A percentile compares a stretch with the other conserved stretches of the same genome.
Conservation (phyloP, 2,797 vertebrate genomes). For the Myripristis jacobus region DNA sequence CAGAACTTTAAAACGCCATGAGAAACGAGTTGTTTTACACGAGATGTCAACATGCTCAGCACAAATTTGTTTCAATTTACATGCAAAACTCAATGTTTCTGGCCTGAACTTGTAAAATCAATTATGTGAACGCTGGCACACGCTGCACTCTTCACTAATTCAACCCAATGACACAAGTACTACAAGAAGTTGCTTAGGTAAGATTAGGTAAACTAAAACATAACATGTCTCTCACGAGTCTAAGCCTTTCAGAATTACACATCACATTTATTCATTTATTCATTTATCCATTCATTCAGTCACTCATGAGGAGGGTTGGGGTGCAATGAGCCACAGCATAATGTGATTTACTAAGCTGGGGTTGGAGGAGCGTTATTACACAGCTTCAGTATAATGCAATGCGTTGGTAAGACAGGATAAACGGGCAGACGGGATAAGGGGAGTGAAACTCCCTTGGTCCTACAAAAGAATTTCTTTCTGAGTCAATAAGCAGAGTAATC, state of each 20-base stretch:
- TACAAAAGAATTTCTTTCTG: neutral
- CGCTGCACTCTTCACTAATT: neutral
- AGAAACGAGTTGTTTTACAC: constrained; percentile 36
- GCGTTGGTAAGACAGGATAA: constrained; percentile 10
- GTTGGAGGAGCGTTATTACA: constrained; percentile 4
- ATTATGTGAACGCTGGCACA: neutral
- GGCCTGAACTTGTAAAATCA: neutral
- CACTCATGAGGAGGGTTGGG: neutral
- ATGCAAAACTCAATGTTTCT: neutral
- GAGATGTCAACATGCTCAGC: constrained; percentile 37
- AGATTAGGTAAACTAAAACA: neutral
- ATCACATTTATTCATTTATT: neutral
- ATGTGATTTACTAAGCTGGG: neutral
- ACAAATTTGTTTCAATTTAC: constrained; percentile 16
- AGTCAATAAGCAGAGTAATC: constrained; percentile 16
- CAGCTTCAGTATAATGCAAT: neutral
- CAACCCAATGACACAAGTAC: neutral
- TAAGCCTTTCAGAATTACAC: neutral
- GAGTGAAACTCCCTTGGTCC: constrained; percentile 5
- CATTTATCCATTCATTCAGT: too few relatives aligned
- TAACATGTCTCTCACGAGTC: neutral
- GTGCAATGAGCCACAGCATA: constrained; percentile 2
- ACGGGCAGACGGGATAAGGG: neutral
- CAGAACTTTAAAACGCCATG: constrained; percentile 19
- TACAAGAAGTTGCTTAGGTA: neutral